Evolutionary conservation across 2,888 invertebrate species (phyloP).

Genomic region (Eristalinus sepulchralis): DNA sequence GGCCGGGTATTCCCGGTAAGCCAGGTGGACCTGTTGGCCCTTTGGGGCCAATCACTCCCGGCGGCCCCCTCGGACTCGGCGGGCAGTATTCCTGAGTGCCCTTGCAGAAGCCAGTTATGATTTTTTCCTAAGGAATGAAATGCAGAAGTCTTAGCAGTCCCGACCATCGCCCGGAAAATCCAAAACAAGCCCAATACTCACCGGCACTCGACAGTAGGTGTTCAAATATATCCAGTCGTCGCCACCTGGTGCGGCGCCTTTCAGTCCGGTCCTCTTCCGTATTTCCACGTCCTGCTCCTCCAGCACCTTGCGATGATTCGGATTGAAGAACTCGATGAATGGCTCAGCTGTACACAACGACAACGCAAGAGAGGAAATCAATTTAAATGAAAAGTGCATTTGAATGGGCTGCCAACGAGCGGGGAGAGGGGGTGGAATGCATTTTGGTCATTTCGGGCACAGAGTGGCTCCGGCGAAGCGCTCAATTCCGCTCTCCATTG

Average conservation of each 20-base stretch:
- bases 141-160: neutral
- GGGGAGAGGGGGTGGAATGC: neutral
- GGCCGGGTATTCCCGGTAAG: conserved; percentile 85
- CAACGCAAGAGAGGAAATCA: conserved; percentile 24
- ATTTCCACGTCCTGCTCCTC: conserved; percentile 86
- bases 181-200: conserved; percentile 80
- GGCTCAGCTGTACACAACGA: conserved; percentile 80
- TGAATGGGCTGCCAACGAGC: conserved; percentile 15
- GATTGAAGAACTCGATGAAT: conserved; percentile 89
- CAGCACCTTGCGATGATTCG: conserved; percentile 85
- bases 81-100: conserved; percentile 92
- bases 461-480: conserved; percentile 16
- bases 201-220: conserved; percentile 92
- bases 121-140: conserved; percentile 86
- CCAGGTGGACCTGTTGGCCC: conserved; percentile 82
- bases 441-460: conserved; percentile 41
- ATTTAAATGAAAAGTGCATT: conserved; percentile 62
- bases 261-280: conserved; percentile 84
- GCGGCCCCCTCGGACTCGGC: conserved; percentile 84
- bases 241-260: conserved; percentile 87
- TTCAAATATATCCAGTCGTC: conserved; percentile 94
- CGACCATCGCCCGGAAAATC: neutral
- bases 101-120: conserved; percentile 91
- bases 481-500: conserved; percentile 6
- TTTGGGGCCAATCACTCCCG: conserved; percentile 84